Percentiles rank a stretch among this genome's conserved stretches.
Conservation (phyloP, 2,888 invertebrate species). For the Exephanes ischioxanthus region DNA sequence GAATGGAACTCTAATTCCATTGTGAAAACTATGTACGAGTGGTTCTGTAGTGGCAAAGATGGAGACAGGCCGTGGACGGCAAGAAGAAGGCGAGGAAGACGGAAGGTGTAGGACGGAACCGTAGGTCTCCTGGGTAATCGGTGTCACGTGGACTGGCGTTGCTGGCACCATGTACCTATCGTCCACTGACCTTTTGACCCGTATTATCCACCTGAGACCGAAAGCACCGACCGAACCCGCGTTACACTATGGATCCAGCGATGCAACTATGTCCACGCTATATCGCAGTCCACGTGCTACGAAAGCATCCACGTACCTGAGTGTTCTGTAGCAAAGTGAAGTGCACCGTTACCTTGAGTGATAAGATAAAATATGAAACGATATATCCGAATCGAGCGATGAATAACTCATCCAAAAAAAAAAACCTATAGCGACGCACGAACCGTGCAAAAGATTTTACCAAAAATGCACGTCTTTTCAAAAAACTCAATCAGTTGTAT, state of each 20-base stretch:
- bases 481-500: neutral
- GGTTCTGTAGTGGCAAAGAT: constrained; percentile 35
- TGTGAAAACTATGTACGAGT: constrained; percentile 37
- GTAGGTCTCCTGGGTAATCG: constrained; percentile 50
- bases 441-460: neutral
- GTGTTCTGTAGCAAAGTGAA: constrained; percentile 1
- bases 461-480: neutral
- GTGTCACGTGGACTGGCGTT: constrained; percentile 48
- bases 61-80: neutral
- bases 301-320: neutral
- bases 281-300: neutral
- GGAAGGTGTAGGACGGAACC: neutral
- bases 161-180: constrained; percentile 22
- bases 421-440: neutral
- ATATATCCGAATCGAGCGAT: constrained; percentile 35
- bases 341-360: constrained; percentile 2
- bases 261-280: constrained; percentile 21
- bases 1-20: constrained; percentile 55
- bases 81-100: neutral
- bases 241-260: constrained; percentile 17
- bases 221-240: constrained; percentile 30
- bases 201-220: constrained; percentile 55
- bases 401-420: constrained; percentile 25
- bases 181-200: constrained; percentile 62
- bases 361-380: constrained; percentile 44